Evolutionary conservation across 2,797 vertebrate species (phyloP).

Genomic region (Lateolabrax maculatus): DNA sequence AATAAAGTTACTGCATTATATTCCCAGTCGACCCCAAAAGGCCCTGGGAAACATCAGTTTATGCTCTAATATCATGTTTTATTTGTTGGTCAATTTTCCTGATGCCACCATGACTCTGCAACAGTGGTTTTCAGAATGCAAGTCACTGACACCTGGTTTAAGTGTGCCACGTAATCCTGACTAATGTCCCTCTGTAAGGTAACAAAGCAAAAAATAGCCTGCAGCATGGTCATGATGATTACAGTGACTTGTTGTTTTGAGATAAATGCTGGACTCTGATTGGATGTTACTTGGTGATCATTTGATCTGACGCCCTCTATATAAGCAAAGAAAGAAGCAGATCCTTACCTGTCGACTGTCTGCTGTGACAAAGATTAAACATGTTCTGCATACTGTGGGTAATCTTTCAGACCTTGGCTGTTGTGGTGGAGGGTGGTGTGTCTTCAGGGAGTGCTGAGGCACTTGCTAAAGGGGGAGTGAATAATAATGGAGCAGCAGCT

Average conservation of each 20-base stretch:
- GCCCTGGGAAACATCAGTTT: not conserved
- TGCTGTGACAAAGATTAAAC: constrained; percentile 50
- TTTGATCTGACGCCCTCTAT: constrained; percentile 56
- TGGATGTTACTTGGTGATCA: constrained; percentile 62
- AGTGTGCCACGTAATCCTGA: constrained; percentile 71
- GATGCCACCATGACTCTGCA: constrained; percentile 29
- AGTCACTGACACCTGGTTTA: constrained; percentile 63
- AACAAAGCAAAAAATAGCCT: constrained; percentile 74
- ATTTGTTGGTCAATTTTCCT: not conserved
- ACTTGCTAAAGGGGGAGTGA: constrained; percentile 58
- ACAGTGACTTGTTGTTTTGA: constrained; percentile 71
- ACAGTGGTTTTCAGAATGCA: constrained; percentile 52
- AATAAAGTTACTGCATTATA: constrained; percentile 50
- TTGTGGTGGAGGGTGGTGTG: constrained; percentile 71
- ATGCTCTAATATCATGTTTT: constrained; percentile 30
- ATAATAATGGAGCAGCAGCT: constrained; percentile 64
- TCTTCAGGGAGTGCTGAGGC: constrained; percentile 80
- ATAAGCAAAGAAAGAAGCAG: constrained; percentile 57
- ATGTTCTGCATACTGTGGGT: constrained; percentile 79
- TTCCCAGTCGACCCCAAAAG: constrained; percentile 13
- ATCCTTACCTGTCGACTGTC: constrained; percentile 37
- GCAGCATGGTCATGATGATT: constrained; percentile 66
- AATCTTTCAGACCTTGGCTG: constrained; percentile 64
- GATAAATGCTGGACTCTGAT: constrained; percentile 68
- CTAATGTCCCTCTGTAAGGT: constrained; percentile 60